phyloP scores from a whole-genome alignment of 1,140 invertebrate species.

The Eciton burchellii region DNA sequence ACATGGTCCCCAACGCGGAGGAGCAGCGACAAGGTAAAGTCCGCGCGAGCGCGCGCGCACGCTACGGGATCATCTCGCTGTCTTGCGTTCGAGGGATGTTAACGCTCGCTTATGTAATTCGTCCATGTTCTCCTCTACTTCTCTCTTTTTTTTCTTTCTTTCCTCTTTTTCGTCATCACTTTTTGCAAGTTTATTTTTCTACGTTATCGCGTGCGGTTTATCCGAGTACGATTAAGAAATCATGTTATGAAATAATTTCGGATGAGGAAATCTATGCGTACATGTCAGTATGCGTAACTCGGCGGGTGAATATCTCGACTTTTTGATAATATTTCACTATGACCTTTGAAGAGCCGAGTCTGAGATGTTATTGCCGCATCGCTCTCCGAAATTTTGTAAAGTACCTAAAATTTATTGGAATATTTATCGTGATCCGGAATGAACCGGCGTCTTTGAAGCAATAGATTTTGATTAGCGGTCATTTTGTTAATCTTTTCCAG shows the following conservation, averaged over 20 bases:
- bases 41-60: too few species aligned
- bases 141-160: too few species aligned
- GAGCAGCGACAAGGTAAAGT: constrained; percentile 66
- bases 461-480: not conserved
- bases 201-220: not conserved
- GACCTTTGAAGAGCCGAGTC: not conserved
- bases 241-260: not conserved
- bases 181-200: not conserved
- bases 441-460: not conserved
- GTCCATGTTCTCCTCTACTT: too few species aligned
- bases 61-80: not conserved
- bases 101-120: constrained; percentile 19
- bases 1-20: constrained; percentile 63
- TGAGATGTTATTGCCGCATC: not conserved
- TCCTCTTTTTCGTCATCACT: not conserved
- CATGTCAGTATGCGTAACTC: not conserved
- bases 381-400: constrained; percentile 2
- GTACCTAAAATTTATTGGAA: not conserved
- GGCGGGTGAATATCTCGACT: not conserved
- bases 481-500: not conserved
- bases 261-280: not conserved
- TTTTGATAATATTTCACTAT: not conserved
- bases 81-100: not conserved
- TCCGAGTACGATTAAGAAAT: not conserved
- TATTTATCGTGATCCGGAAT: not conserved